Evolutionary conservation across 1,140 invertebrate genomes (phyloP).

Genomic region (Pantala flavescens): DNA sequence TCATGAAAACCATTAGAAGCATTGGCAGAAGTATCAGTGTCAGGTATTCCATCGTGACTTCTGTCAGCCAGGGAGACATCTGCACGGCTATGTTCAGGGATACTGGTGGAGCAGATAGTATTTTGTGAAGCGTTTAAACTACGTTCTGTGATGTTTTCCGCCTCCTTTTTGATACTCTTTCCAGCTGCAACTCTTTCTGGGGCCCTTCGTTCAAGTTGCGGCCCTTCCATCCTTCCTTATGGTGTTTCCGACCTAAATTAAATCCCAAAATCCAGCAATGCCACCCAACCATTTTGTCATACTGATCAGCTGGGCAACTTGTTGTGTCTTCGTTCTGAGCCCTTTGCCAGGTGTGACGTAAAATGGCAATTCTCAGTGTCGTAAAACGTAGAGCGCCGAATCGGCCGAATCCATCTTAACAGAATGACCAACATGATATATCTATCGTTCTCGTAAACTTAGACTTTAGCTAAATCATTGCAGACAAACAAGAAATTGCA

Average conservation of each 20-base stretch:
- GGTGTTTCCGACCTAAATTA: slow-evolving; percentile 24
- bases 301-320: slow-evolving; percentile 27
- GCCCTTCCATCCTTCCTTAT: background rate
- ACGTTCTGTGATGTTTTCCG: slow-evolving; percentile 22
- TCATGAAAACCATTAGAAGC: slow-evolving; percentile 33
- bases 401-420: background rate
- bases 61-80: slow-evolving; percentile 16
- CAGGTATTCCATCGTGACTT: slow-evolving; percentile 4
- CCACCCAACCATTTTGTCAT: slow-evolving; percentile 29
- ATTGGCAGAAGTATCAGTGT: slow-evolving; percentile 21
- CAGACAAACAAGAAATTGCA: too few species aligned
- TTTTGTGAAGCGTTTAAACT: slow-evolving; percentile 25
- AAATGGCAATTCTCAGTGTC: slow-evolving; percentile 11
- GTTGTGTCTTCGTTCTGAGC: slow-evolving; percentile 14
- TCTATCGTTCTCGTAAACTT: too few species aligned
- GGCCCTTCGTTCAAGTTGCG: background rate
- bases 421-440: too few species aligned
- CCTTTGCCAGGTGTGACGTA: slow-evolving; percentile 13
- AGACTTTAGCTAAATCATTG: too few species aligned
- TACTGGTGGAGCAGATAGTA: slow-evolving; percentile 24
- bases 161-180: slow-evolving; percentile 29
- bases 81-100: slow-evolving; percentile 11
- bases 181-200: slow-evolving; percentile 26
- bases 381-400: background rate
- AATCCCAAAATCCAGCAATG: slow-evolving; percentile 23